Conservation (phyloP, 2,797 vertebrate genomes). For the Nyctibius grandis region DNA sequence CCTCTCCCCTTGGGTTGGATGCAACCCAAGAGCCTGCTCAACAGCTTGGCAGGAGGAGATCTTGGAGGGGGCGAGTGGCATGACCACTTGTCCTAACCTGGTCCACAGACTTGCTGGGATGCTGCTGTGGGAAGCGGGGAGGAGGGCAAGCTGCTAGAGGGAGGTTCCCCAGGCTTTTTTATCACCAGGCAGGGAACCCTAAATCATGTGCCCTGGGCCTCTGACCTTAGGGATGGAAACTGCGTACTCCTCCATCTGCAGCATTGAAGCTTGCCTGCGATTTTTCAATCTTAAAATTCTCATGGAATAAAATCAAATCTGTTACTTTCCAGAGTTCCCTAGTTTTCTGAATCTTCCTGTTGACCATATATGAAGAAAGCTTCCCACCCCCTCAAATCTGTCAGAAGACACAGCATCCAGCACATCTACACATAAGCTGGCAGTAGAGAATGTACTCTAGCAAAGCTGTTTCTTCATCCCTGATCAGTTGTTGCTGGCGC, state of each 20-base stretch:
- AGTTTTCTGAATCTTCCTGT: neutral
- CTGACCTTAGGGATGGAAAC: neutral
- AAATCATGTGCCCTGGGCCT: accelerated
- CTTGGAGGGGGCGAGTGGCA: accelerated
- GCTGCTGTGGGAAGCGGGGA: neutral
- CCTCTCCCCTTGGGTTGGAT: neutral
- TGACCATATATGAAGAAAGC: neutral
- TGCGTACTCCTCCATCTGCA: neutral
- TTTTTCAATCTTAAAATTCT: neutral
- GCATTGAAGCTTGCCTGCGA: neutral
- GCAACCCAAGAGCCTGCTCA: neutral
- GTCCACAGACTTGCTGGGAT: neutral
- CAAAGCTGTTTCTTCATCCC: neutral
- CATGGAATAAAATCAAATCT: neutral
- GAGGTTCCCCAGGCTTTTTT: neutral
- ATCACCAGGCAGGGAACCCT: neutral
- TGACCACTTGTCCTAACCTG: neutral
- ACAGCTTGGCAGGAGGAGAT: neutral
- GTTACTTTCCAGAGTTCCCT: neutral
- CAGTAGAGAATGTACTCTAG: neutral
- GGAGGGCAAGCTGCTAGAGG: neutral
- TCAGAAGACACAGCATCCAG: neutral
- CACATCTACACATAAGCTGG: neutral
- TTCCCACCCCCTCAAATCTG: neutral
- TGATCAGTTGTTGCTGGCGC: neutral